Percentiles rank a stretch among this genome's conserved stretches.
phyloP scores from a whole-genome alignment of 2,888 invertebrate species.

The Eupithecia abbreviata region DNA sequence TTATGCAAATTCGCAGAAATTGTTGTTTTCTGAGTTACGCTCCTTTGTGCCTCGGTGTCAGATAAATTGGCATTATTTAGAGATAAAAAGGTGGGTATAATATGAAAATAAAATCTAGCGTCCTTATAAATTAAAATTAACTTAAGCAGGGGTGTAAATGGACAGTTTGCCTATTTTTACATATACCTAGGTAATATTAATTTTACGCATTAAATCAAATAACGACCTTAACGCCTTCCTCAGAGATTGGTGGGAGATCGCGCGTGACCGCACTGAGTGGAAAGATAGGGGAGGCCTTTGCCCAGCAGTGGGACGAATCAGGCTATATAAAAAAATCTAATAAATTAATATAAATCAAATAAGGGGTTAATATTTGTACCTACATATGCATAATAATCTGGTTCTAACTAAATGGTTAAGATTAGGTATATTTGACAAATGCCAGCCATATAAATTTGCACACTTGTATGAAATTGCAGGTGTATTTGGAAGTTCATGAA shows the following conservation, averaged over 20 bases:
- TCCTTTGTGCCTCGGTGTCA: constrained; percentile 38
- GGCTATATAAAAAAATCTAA: no score
- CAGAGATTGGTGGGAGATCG: no score
- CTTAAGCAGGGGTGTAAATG: neutral
- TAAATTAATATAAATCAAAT: no score
- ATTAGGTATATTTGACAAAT: neutral
- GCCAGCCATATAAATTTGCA: neutral
- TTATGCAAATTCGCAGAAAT: constrained; percentile 75
- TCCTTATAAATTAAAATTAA: neutral
- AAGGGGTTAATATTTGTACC: neutral
- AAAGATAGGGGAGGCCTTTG: no score
- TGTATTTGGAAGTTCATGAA: no score
- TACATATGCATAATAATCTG: neutral
- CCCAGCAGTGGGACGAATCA: no score
- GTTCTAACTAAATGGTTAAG: neutral
- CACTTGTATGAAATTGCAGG: neutral
- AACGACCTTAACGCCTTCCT: no score
- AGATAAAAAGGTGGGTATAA: neutral
- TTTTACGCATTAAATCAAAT: neutral
- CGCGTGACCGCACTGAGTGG: no score
- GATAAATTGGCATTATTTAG: constrained; percentile 1
- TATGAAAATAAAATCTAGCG: neutral
- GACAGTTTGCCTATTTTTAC: neutral
- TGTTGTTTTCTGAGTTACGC: constrained; percentile 61
- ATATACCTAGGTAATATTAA: neutral